These are phyloP conservation scores for Candidula unifasciata DNA, from an alignment of 2,888 invertebrate species.

Conservation along the genomic window DNA sequence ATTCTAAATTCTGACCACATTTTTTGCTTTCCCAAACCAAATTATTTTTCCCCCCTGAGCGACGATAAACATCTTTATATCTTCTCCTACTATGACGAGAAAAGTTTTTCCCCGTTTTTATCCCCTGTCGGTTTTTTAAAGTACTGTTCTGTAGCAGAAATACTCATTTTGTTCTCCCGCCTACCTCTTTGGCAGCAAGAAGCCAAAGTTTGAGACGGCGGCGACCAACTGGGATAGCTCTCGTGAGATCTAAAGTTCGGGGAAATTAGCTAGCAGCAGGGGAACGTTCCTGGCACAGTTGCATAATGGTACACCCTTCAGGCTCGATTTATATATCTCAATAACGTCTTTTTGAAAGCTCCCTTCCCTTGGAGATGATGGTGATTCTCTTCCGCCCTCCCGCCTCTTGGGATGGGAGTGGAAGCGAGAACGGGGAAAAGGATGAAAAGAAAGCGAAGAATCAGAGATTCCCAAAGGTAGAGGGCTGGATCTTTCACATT, in stretches of 20 bases:
- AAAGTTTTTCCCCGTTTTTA: not conserved
- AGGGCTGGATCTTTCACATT: too few species aligned
- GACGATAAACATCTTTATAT: constrained; percentile 10
- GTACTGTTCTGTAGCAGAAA: not conserved
- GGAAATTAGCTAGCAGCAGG: constrained; percentile 28
- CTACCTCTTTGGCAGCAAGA: constrained; percentile 1
- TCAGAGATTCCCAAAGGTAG: too few species aligned
- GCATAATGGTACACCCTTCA: constrained; percentile 27
- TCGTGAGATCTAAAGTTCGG: not conserved
- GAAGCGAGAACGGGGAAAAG: not conserved
- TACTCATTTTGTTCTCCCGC: not conserved
- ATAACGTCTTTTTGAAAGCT: not conserved
- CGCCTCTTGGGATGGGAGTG: not conserved
- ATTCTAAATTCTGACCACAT: not conserved
- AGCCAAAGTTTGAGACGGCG: constrained; percentile 5
- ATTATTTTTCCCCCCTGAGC: not conserved
- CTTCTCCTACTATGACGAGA: not conserved
- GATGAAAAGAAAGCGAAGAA: not conserved
- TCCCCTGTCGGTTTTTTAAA: not conserved
- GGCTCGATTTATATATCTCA: constrained; percentile 19
- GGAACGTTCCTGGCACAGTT: not conserved
- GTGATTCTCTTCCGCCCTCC: not conserved
- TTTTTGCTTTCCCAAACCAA: not conserved
- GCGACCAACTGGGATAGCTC: constrained; percentile 18
- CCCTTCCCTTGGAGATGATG: not conserved